Evolutionary conservation across 2,113 vertebrate genomes (phyloP).

Genomic region (Erythrocercus mccallii): DNA sequence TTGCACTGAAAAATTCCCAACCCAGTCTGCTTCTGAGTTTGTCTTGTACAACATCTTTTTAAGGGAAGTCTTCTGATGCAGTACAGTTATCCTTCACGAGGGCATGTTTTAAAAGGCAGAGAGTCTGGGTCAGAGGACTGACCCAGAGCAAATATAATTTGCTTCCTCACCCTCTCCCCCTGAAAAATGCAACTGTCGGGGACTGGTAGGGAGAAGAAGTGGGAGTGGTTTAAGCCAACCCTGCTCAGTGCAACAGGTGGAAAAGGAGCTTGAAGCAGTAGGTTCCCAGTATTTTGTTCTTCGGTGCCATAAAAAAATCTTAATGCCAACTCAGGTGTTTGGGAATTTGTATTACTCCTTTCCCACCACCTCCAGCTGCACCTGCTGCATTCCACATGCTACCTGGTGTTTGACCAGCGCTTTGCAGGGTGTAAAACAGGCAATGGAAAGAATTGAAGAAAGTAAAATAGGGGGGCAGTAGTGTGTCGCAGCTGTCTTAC

Average conservation of each 20-base stretch:
- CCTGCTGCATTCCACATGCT: neutral
- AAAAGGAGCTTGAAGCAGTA: neutral
- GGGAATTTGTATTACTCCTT: neutral
- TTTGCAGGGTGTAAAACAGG: neutral
- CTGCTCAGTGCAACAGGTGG: neutral
- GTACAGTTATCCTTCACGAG: neutral
- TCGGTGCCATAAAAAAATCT: neutral
- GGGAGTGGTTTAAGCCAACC: neutral
- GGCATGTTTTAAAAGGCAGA: neutral
- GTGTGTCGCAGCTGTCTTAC: neutral
- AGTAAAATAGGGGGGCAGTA: neutral
- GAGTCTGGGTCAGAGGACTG: neutral
- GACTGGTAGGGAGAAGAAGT: neutral
- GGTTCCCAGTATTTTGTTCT: neutral
- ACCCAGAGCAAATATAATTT: neutral
- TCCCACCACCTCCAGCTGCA: neutral
- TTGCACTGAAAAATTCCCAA: constrained; percentile 19
- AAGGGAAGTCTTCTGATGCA: neutral
- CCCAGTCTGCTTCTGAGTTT: neutral
- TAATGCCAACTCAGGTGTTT: neutral
- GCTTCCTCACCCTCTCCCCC: rapidly evolving
- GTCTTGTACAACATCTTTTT: neutral
- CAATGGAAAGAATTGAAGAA: neutral
- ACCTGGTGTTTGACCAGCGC: neutral
- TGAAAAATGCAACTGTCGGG: rapidly evolving